Conservation (phyloP, 1,140 invertebrate genomes). For the Tigriopus japonicus region DNA sequence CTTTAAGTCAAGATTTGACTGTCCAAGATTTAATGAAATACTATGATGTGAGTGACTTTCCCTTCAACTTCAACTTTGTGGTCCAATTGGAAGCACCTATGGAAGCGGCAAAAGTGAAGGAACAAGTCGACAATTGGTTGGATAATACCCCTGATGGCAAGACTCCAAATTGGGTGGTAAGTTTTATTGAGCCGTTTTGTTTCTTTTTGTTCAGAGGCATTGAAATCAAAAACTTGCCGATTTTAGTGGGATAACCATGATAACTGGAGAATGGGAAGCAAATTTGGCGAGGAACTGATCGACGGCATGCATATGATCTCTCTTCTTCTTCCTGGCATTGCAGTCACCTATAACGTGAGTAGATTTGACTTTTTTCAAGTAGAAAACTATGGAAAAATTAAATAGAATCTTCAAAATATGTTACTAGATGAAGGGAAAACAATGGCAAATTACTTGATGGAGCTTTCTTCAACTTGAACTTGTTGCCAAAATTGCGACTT, state of each 20-base stretch:
- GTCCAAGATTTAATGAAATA: neutral
- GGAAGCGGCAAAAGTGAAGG: neutral
- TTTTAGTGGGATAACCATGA: constrained; percentile 47
- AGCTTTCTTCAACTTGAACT: no score
- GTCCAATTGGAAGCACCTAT: neutral
- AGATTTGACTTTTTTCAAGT: no score
- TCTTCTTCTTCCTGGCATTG: constrained; percentile 46
- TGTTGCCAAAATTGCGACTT: no score
- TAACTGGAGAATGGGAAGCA: constrained; percentile 32
- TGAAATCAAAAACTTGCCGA: neutral
- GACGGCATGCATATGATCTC: constrained; percentile 44
- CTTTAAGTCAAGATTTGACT: neutral
- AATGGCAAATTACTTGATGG: no score
- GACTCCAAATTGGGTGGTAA: neutral
- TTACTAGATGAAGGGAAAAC: no score
- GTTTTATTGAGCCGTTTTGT: neutral
- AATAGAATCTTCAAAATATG: no score
- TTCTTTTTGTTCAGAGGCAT: neutral
- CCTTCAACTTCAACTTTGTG: neutral
- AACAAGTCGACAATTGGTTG: neutral
- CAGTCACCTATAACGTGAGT: constrained; percentile 57
- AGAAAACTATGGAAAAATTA: no score
- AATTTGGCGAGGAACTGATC: constrained; percentile 35
- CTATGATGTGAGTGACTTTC: neutral
- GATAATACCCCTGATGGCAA: neutral